Percentiles rank a stretch among this genome's conserved stretches.
Conservation (phyloP, 2,888 invertebrate genomes). For the Caenorhabditis auriculariae region DNA sequence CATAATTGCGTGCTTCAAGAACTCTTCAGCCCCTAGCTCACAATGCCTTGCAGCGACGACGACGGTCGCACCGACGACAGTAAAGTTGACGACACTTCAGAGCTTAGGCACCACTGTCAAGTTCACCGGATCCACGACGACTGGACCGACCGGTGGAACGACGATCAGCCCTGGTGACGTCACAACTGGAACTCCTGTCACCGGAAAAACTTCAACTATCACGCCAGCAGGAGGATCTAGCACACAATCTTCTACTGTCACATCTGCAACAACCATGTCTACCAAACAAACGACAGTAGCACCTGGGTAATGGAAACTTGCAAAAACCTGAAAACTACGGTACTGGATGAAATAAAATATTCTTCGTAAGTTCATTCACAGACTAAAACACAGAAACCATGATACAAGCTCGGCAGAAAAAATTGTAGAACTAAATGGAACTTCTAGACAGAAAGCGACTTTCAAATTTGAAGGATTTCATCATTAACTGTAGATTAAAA, state of each 20-base stretch:
- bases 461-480: no score
- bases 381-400: no score
- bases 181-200: not conserved
- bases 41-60: conserved; percentile 11
- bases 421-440: no score
- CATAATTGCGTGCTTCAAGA: conserved; percentile 16
- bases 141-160: conserved; percentile 3
- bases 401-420: no score
- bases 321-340: conserved; percentile 8
- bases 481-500: no score
- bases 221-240: not conserved
- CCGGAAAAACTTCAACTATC: not conserved
- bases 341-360: no score
- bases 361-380: no score
- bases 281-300: no score
- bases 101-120: conserved; percentile 3
- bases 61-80: conserved; percentile 11
- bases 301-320: conserved; percentile 8
- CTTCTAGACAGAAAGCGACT: no score
- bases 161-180: not conserved
- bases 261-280: not conserved
- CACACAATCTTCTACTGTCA: not conserved
- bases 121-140: not conserved
- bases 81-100: conserved; percentile 3
- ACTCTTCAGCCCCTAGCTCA: not conserved